phyloP scores from a whole-genome alignment of 2,888 invertebrate genomes.

The Rhabditoides inermis region DNA sequence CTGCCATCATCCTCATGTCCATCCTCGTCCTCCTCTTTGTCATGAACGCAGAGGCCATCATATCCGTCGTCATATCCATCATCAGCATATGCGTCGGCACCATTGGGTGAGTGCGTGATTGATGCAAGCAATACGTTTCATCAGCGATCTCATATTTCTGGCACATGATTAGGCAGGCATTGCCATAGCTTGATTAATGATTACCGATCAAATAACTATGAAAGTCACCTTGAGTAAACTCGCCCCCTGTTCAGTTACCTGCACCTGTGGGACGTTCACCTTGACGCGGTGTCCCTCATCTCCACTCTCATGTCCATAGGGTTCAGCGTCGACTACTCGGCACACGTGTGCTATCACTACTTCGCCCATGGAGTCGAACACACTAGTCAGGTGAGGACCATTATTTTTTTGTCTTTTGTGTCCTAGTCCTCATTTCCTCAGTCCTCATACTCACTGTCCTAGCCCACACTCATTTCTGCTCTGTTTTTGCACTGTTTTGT shows the following conservation, averaged over 20 bases:
- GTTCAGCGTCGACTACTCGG: conserved; percentile 48
- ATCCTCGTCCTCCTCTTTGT: conserved; percentile 45
- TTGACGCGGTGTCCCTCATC: conserved; percentile 48
- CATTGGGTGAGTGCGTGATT: no score
- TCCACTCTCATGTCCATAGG: conserved; percentile 49
- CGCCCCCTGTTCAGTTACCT: conserved; percentile 47
- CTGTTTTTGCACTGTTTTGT: no score
- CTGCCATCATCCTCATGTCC: conserved; percentile 46
- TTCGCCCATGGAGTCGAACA: conserved; percentile 37
- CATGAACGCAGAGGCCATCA: conserved; percentile 43
- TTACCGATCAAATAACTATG: no score
- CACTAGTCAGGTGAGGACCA: neutral
- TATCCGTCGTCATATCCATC: conserved; percentile 46
- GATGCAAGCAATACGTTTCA: no score
- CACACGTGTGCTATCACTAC: conserved; percentile 49
- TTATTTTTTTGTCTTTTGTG: neutral
- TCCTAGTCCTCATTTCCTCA: neutral
- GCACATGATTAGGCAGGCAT: no score
- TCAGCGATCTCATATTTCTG: no score
- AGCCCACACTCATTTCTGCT: no score
- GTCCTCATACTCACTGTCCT: no score
- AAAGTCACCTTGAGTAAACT: no score
- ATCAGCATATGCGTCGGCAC: conserved; percentile 44
- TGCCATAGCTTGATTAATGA: no score
- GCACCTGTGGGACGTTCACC: conserved; percentile 45